These are phyloP conservation scores for Megalonaias nervosa DNA, from an alignment of 1,140 invertebrate species.

Conservation along the genomic window DNA sequence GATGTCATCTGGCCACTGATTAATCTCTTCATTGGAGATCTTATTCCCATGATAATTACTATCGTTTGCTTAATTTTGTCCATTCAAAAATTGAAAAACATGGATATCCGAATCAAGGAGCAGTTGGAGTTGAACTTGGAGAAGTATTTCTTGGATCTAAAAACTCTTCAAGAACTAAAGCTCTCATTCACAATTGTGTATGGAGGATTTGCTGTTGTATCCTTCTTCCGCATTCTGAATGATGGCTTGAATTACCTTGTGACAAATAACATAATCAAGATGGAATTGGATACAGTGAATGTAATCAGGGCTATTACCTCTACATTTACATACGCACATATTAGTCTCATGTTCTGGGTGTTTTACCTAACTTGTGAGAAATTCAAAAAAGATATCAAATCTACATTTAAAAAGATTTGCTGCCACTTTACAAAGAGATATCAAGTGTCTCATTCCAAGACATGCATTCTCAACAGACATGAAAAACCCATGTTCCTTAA, in stretches of 20 bases:
- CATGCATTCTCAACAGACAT: not conserved
- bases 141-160: constrained; percentile 62
- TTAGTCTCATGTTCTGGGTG: constrained; percentile 48
- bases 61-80: constrained; percentile 32
- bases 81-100: not conserved
- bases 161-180: constrained; percentile 50
- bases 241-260: constrained; percentile 26
- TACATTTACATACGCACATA: constrained; percentile 38
- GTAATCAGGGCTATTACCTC: constrained; percentile 1
- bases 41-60: constrained; percentile 53
- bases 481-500: no score
- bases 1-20: constrained; percentile 59
- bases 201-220: constrained; percentile 9
- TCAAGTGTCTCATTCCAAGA: not conserved
- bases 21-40: constrained; percentile 48
- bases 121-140: constrained; percentile 34
- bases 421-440: not conserved
- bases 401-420: constrained; percentile 4
- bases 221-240: constrained; percentile 21
- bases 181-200: constrained; percentile 41
- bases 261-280: constrained; percentile 7
- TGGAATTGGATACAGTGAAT: constrained; percentile 24
- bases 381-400: constrained; percentile 22
- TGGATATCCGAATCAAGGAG: not conserved
- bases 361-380: constrained; percentile 31